A percentile compares a stretch with the other conserved stretches of the same genome.
Conservation (phyloP, 2,113 vertebrate species). For the Todiramphus saurophagus region DNA sequence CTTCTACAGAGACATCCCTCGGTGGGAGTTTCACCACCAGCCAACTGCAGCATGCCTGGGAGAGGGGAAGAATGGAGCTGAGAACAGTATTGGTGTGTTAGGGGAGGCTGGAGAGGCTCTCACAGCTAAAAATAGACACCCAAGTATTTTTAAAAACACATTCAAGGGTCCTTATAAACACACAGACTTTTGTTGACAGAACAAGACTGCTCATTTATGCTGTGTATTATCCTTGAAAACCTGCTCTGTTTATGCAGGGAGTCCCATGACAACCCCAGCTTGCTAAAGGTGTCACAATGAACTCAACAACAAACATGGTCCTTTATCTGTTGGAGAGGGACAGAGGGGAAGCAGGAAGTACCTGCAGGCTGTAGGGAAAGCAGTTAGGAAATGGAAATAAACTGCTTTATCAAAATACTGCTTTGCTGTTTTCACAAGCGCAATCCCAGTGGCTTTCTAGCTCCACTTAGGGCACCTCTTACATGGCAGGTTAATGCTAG, state of each 20-base stretch:
- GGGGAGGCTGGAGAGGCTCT: neutral
- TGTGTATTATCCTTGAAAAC: conserved; percentile 51
- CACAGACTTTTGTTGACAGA: neutral
- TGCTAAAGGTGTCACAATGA: neutral
- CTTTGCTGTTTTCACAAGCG: neutral
- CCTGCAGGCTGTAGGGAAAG: neutral
- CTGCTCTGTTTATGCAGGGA: neutral
- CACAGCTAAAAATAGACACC: conserved; percentile 32
- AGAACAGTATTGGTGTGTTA: neutral
- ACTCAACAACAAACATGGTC: neutral
- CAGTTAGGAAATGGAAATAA: conserved; percentile 13
- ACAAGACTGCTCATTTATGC: neutral
- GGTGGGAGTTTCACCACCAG: neutral
- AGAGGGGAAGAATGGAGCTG: neutral
- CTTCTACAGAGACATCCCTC: neutral
- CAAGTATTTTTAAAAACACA: conserved; percentile 2
- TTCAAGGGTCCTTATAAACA: conserved; percentile 10
- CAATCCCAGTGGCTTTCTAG: neutral
- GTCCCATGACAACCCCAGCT: conserved; percentile 1
- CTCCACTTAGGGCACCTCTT: neutral
- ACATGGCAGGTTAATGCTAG: accelerated
- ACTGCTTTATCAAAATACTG: neutral
- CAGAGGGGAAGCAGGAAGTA: neutral
- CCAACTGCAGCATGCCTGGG: neutral
- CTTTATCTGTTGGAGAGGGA: conserved; percentile 7